These are phyloP conservation scores for Tethya wilhelma DNA, from an alignment of 37 sponge, comb jelly and placozoan species.

Conservation along the genomic window DNA sequence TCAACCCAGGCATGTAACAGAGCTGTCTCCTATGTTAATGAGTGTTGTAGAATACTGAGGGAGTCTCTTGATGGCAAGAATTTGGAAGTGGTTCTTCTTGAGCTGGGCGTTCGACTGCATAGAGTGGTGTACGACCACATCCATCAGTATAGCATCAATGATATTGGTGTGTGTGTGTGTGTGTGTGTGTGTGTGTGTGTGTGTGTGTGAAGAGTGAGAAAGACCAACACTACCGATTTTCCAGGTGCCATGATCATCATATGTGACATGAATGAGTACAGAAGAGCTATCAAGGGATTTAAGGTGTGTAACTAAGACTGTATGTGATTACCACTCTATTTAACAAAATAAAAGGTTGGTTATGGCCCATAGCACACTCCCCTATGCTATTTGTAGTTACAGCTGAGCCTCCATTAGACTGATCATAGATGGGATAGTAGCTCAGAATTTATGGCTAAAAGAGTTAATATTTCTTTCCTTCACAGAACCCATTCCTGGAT, in stretches of 20 bases:
- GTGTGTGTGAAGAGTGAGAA: neutral
- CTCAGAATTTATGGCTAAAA: too few species aligned
- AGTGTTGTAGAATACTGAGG: constrained; percentile 42
- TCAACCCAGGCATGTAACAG: constrained; percentile 78
- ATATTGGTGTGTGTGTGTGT: constrained; percentile 20
- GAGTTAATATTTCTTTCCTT: neutral
- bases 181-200: neutral
- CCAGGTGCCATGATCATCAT: constrained; percentile 86
- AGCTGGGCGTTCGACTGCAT: constrained; percentile 85
- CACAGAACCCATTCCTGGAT: constrained; percentile 67
- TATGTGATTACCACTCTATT: neutral
- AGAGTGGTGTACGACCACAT: constrained; percentile 80
- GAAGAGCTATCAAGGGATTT: constrained; percentile 70
- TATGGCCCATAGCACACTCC: too few species aligned
- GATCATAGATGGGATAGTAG: too few species aligned
- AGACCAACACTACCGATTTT: too few species aligned
- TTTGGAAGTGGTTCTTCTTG: constrained; percentile 60
- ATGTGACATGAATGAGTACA: constrained; percentile 89
- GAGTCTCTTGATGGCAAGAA: constrained; percentile 90
- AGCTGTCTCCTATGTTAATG: constrained; percentile 47
- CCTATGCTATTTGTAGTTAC: too few species aligned
- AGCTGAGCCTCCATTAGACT: too few species aligned
- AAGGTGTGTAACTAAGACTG: constrained; percentile 61
- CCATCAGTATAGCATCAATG: constrained; percentile 72
- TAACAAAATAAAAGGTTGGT: too few species aligned